Evolutionary conservation across 2,888 invertebrate species (phyloP), one percentile per base, ranked within the genome.

Genomic region (Agriotes lineatus): DNA sequence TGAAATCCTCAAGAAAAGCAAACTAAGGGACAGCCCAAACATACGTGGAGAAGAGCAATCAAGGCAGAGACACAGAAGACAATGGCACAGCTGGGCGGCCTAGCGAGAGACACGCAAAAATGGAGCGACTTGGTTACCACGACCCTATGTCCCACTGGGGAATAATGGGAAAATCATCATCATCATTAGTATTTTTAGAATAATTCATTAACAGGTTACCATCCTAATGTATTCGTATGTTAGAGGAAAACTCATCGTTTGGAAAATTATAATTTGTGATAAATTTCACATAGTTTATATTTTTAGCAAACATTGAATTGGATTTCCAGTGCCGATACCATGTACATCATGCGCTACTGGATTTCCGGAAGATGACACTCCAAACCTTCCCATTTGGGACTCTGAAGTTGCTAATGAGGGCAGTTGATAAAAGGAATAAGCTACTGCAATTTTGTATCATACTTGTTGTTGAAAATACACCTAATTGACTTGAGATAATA

Each of bases 101-200:
- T 30, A 52, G 52, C 54, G 30, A 16, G 18, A 54, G 30, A 59
- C 44, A 25, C 3, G 44, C 44, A 63, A 20, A 45, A 42, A 39
- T 58, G 20, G 60, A 19, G 5, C 16, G 3, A 22, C 14, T 45
- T n/a, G n/a, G n/a, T 48, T 25, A 60, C 16, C 22, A 1, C 12
- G 18, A 44, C 25, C 25, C 25, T 25, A 25, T 25, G 25, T 25
- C 25, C 7, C 25, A 25, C 25, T 25, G 4, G 25, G 25, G 3
- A 25, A 25, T 25, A 25, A 25, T 25, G 25, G 25, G 25, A 25
- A 7, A 25, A 25, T 25, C 25, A 25, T 25, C 3, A 25, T 25
- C 25, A 25, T 25, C 25, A n/a, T n/a, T n/a, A n/a, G n/a, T n/a
- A n/a, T n/a, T n/a, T n/a, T n/a, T n/a, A n/a, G n/a, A n/a, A n/a